These are phyloP conservation scores for Aleiodes testaceus DNA, from an alignment of 2,888 invertebrate genomes.

Conservation along the genomic window DNA sequence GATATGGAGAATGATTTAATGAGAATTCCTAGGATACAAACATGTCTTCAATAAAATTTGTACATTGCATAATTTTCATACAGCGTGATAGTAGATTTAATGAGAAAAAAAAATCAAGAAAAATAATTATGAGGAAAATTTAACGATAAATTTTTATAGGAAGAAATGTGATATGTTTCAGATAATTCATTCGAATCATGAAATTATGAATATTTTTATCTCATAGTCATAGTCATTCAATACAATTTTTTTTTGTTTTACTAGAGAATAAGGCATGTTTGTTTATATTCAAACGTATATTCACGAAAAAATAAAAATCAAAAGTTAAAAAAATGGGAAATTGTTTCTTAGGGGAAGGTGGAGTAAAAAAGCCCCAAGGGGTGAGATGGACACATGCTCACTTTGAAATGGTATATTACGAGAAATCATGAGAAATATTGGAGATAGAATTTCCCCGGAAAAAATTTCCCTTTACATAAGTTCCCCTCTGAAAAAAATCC, in stretches of 20 bases:
- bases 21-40: slow-evolving; percentile 15
- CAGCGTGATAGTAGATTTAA: slow-evolving; percentile 20
- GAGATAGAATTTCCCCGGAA: no score
- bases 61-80: slow-evolving; percentile 28
- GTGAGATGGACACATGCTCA: no score
- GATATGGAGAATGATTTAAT: neutral
- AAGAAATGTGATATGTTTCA: slow-evolving; percentile 12
- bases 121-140: neutral
- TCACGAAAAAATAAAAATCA: neutral
- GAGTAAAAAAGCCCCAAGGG: no score
- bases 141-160: slow-evolving; percentile 2
- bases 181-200: slow-evolving; percentile 11
- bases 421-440: no score
- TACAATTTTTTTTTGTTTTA: slow-evolving; percentile 1
- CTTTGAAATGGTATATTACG: no score
- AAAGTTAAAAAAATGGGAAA: neutral
- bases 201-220: slow-evolving; percentile 2
- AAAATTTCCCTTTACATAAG: no score
- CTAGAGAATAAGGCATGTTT: slow-evolving; percentile 35
- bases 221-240: neutral
- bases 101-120: neutral
- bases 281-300: slow-evolving; percentile 24
- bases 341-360: no score
- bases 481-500: no score
- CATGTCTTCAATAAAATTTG: slow-evolving; percentile 25